Percentiles rank a stretch among this genome's conserved stretches.
phyloP scores from a whole-genome alignment of 2,888 invertebrate species.

The Sesia apiformis region DNA sequence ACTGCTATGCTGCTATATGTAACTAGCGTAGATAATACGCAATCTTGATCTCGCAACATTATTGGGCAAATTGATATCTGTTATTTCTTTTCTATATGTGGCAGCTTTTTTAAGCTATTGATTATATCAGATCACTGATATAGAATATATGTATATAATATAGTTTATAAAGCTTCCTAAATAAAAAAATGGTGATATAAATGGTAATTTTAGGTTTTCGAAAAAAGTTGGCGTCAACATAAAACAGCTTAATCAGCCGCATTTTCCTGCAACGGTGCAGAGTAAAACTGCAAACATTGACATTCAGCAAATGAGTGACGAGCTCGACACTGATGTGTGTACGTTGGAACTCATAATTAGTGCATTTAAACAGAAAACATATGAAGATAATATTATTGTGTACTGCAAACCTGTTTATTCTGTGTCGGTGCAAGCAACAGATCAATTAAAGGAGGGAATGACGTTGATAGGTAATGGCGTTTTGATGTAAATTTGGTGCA shows the following conservation, averaged over 20 bases:
- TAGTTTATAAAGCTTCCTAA: too few species aligned
- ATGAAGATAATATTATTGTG: conserved; percentile 82
- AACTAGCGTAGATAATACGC: too few species aligned
- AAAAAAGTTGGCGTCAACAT: conserved; percentile 54
- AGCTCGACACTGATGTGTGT: conserved; percentile 75
- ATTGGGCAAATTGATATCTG: too few species aligned
- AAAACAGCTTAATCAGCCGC: conserved; percentile 48
- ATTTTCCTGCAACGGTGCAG: conserved; percentile 48
- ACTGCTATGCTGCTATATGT: too few species aligned
- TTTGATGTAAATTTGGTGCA: not conserved
- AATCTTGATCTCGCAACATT: too few species aligned
- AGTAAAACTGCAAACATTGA: conserved; percentile 29
- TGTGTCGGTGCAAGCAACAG: conserved; percentile 78
- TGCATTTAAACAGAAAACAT: conserved; percentile 79
- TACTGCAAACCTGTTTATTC: conserved; percentile 84
- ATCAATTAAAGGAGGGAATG: conserved; percentile 77
- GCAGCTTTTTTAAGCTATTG: too few species aligned
- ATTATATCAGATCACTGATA: too few species aligned
- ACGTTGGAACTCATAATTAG: conserved; percentile 82
- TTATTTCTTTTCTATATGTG: too few species aligned
- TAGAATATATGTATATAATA: too few species aligned
- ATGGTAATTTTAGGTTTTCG: conserved; percentile 44
- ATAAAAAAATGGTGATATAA: too few species aligned
- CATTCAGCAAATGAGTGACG: conserved; percentile 31
- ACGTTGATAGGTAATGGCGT: conserved; percentile 73